A percentile compares a stretch with the other conserved stretches of the same genome.
Conservation (phyloP, 2,888 invertebrate genomes). For the Xanthorhoe designata region DNA sequence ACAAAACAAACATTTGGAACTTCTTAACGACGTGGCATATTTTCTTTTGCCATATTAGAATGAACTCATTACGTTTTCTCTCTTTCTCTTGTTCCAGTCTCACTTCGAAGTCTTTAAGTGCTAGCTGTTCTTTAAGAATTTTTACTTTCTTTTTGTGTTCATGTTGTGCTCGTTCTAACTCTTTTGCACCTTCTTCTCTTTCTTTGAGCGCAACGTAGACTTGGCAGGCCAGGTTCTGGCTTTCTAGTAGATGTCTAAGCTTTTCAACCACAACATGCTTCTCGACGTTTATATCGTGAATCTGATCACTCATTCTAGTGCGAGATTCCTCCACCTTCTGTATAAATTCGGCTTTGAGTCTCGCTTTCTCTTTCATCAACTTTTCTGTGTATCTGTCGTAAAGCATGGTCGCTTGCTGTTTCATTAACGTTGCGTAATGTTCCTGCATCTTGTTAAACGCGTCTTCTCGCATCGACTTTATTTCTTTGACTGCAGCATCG, state of each 20-base stretch:
- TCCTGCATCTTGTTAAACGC: conserved; percentile 60
- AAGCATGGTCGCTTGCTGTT: conserved; percentile 65
- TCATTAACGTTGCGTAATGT: conserved; percentile 55
- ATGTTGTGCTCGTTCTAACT: conserved; percentile 56
- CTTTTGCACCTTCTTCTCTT: conserved; percentile 63
- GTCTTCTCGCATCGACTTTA: conserved; percentile 55
- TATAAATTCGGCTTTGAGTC: conserved; percentile 62
- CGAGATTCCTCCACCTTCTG: conserved; percentile 53
- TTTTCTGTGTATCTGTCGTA: conserved; percentile 63
- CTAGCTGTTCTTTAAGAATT: conserved; percentile 56
- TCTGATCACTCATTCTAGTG: conserved; percentile 45
- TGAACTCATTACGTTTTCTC: conserved; percentile 56
- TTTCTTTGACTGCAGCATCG: conserved; percentile 62
- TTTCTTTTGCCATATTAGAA: conserved; percentile 69
- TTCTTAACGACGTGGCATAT: conserved; percentile 72
- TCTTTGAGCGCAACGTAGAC: conserved; percentile 78
- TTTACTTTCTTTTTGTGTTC: conserved; percentile 65
- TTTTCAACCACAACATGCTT: conserved; percentile 73
- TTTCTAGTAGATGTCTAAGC: conserved; percentile 63
- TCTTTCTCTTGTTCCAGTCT: conserved; percentile 59
- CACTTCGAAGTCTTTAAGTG: conserved; percentile 64
- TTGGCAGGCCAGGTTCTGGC: conserved; percentile 76
- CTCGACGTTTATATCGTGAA: conserved; percentile 72
- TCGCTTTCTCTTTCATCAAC: conserved; percentile 57
- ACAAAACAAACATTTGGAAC: conserved; percentile 73